Evolutionary conservation across 2,797 vertebrate genomes (phyloP).

Genomic region (Notolabrus celidotus): DNA sequence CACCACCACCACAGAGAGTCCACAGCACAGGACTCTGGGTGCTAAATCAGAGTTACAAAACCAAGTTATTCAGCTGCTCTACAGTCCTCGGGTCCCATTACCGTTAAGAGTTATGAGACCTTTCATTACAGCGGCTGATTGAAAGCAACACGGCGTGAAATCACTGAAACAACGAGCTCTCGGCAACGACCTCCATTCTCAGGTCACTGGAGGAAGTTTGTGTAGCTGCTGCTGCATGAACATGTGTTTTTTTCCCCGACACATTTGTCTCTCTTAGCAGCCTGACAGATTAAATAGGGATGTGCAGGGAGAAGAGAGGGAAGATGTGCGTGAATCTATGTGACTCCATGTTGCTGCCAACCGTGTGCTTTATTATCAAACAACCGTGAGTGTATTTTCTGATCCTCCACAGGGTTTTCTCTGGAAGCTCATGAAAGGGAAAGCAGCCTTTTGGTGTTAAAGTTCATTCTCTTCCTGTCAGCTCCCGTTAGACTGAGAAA

Average conservation of each 20-base stretch:
- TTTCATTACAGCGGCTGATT: constrained; percentile 64
- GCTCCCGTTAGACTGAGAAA: constrained; percentile 69
- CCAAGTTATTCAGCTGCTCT: constrained; percentile 37
- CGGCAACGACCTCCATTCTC: constrained; percentile 49
- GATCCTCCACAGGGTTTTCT: constrained; percentile 54
- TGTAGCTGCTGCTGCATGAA: constrained; percentile 1
- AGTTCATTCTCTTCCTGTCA: constrained; percentile 68
- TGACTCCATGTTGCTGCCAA: constrained; percentile 9
- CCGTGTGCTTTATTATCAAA: constrained; percentile 27
- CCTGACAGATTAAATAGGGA: constrained; percentile 62
- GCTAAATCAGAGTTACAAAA: constrained; percentile 16
- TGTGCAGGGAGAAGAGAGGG: constrained; percentile 33
- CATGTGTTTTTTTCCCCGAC: constrained; percentile 3
- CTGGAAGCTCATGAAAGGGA: constrained; percentile 72
- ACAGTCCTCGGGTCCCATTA: constrained; percentile 48
- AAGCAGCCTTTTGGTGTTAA: constrained; percentile 67
- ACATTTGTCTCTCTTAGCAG: constrained; percentile 42
- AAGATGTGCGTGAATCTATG: neutral
- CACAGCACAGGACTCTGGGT: neutral
- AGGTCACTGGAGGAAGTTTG: constrained; percentile 47
- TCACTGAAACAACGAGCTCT: constrained; percentile 66
- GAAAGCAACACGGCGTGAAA: constrained; percentile 75
- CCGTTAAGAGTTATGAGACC: constrained; percentile 48
- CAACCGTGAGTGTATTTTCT: constrained; percentile 17
- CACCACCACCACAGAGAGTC: neutral